phyloP scores from a whole-genome alignment of 2,888 invertebrate species.

The Agapostemon virescens region DNA sequence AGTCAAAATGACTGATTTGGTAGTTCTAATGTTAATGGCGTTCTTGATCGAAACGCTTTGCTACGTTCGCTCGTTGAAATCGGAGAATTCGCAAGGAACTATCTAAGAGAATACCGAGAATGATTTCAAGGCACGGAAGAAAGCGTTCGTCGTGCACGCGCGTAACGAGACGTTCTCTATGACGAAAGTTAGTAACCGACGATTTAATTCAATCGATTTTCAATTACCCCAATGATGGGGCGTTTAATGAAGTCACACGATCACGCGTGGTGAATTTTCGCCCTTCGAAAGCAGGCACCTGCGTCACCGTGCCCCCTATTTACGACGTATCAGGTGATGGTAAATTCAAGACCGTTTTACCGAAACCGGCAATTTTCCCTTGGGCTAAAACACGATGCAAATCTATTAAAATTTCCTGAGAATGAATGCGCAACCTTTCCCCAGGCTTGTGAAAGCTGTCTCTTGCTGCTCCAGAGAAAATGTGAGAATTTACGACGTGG shows the following conservation, averaged over 20 bases:
- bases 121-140: not conserved
- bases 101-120: too few relatives aligned
- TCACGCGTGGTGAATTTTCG: slow-evolving; percentile 30
- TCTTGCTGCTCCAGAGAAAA: not conserved
- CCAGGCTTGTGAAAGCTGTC: slow-evolving; percentile 15
- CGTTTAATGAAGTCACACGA: slow-evolving; percentile 48
- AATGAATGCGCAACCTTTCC: slow-evolving; percentile 25
- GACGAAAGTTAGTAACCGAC: slow-evolving; percentile 2
- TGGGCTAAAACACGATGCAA: slow-evolving; percentile 43
- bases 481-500: not conserved
- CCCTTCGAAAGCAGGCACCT: slow-evolving; percentile 37
- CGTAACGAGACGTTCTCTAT: not conserved
- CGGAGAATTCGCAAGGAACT: too few relatives aligned
- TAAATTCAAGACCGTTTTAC: slow-evolving; percentile 43
- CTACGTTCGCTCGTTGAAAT: too few relatives aligned
- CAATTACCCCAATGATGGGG: slow-evolving; percentile 20
- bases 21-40: too few relatives aligned
- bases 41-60: too few relatives aligned
- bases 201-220: slow-evolving; percentile 27
- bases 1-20: too few relatives aligned
- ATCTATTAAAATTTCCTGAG: slow-evolving; percentile 52
- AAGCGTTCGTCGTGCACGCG: not conserved
- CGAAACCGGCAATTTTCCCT: slow-evolving; percentile 51
- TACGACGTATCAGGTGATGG: slow-evolving; percentile 49
- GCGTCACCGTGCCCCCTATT: slow-evolving; percentile 49